Evolutionary conservation across 2,888 invertebrate genomes (phyloP).

Genomic region (Panzeria rudis): DNA sequence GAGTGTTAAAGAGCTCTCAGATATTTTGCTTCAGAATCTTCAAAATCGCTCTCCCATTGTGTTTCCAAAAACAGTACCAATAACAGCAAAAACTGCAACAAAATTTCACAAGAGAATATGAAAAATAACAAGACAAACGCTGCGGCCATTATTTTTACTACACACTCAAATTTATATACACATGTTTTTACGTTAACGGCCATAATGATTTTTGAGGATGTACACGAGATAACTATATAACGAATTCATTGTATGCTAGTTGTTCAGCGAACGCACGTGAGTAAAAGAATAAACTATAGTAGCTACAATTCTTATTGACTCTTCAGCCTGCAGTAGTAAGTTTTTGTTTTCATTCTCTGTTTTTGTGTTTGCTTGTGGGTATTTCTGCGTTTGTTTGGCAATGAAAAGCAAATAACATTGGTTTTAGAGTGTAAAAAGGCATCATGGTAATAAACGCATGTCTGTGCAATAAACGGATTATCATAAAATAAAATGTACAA

Average conservation of each 20-base stretch:
- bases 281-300: conserved; percentile 49
- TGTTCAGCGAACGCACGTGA: background rate
- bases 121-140: conserved; percentile 68
- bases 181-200: conserved; percentile 50
- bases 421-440: conserved; percentile 59
- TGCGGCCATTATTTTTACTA: conserved; percentile 74
- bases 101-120: background rate
- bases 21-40: background rate
- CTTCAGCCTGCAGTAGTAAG: conserved; percentile 35
- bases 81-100: conserved; percentile 7
- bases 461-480: conserved; percentile 60
- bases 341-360: conserved; percentile 3
- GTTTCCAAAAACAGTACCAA: conserved; percentile 25
- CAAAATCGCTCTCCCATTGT: conserved; percentile 20
- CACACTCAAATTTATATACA: conserved; percentile 53
- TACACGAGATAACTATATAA: conserved; percentile 50
- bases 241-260: background rate
- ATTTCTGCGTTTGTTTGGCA: conserved; percentile 34
- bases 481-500: conserved; percentile 8
- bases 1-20: conserved; percentile 62
- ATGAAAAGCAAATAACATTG: conserved; percentile 35
- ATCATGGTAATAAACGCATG: conserved; percentile 63
- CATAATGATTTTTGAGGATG: conserved; percentile 58
- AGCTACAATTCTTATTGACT: conserved; percentile 46
- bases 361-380: conserved; percentile 19